phyloP scores from a whole-genome alignment of 2,888 invertebrate species.

The Aleiodes leptofemur region DNA sequence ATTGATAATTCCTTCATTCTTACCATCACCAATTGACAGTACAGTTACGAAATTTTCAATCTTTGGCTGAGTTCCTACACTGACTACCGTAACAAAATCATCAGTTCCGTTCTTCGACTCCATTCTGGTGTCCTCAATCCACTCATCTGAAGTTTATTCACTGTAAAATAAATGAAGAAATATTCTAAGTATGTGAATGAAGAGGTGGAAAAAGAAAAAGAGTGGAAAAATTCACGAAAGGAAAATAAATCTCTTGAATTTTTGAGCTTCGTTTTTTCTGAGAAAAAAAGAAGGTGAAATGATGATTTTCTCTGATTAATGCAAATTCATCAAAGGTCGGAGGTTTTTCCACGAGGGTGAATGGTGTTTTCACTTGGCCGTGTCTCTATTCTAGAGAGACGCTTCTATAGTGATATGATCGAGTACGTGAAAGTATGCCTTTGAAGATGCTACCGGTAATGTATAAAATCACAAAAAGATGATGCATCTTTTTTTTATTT shows the following conservation, averaged over 20 bases:
- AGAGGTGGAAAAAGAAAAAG: not conserved
- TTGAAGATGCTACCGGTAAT: constrained; percentile 36
- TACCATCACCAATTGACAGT: constrained; percentile 78
- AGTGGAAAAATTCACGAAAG: not conserved
- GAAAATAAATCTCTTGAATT: constrained; percentile 1
- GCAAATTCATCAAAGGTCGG: constrained; percentile 43
- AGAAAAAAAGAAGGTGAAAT: constrained; percentile 5
- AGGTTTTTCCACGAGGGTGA: constrained; percentile 40
- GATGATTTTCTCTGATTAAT: constrained; percentile 35
- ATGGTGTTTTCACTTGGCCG: constrained; percentile 37
- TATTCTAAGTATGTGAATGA: constrained; percentile 9
- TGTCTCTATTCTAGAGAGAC: constrained; percentile 13
- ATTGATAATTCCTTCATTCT: constrained; percentile 58
- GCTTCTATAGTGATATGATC: constrained; percentile 45
- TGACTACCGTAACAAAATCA: constrained; percentile 80
- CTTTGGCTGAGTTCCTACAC: constrained; percentile 74
- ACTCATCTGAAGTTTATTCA: constrained; percentile 65
- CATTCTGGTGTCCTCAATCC: constrained; percentile 56
- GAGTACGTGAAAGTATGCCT: constrained; percentile 52
- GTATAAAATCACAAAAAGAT: constrained; percentile 32
- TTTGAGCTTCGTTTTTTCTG: not conserved
- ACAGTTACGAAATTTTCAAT: constrained; percentile 79
- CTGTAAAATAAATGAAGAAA: constrained; percentile 59
- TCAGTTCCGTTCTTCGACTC: constrained; percentile 61
- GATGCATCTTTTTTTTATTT: constrained; percentile 3